Evolutionary conservation across 2,888 invertebrate genomes (phyloP).

Genomic region (Vesta saturnalis): DNA sequence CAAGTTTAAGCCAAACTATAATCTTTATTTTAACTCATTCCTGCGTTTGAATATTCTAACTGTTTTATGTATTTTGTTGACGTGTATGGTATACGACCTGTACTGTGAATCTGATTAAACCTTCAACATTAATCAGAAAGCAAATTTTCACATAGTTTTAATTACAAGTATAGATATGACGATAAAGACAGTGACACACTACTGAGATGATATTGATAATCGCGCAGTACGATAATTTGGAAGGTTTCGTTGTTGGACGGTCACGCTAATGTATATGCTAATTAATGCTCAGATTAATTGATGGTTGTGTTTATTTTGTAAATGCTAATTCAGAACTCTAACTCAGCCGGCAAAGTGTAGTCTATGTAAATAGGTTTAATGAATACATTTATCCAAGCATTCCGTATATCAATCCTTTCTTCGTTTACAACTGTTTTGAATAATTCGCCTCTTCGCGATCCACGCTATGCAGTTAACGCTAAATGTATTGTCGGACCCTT

Average conservation of each 20-base stretch:
- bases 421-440: slow-evolving; percentile 58
- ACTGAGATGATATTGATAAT: slow-evolving; percentile 36
- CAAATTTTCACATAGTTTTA: slow-evolving; percentile 22
- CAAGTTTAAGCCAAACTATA: no score
- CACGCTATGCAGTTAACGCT: slow-evolving; percentile 40
- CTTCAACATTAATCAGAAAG: slow-evolving; percentile 26
- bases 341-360: slow-evolving; percentile 52
- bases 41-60: no score
- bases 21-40: no score
- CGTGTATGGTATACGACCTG: no score
- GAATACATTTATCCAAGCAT: slow-evolving; percentile 54
- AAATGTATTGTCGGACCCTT: slow-evolving; percentile 45
- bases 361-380: slow-evolving; percentile 59
- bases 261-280: slow-evolving; percentile 46
- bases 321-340: slow-evolving; percentile 56
- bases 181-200: slow-evolving; percentile 32
- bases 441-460: slow-evolving; percentile 49
- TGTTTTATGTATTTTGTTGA: no score
- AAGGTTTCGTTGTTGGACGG: slow-evolving; percentile 37
- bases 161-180: slow-evolving; percentile 29
- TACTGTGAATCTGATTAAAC: slow-evolving; percentile 14
- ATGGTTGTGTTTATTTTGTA: slow-evolving; percentile 59
- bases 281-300: slow-evolving; percentile 57
- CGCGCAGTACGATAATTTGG: slow-evolving; percentile 37
- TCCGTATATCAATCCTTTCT: slow-evolving; percentile 58